Percentiles rank a stretch among this genome's conserved stretches.
These are phyloP conservation scores for Morus bassanus DNA, from an alignment of 2,797 vertebrate species.

Conservation along the genomic window DNA sequence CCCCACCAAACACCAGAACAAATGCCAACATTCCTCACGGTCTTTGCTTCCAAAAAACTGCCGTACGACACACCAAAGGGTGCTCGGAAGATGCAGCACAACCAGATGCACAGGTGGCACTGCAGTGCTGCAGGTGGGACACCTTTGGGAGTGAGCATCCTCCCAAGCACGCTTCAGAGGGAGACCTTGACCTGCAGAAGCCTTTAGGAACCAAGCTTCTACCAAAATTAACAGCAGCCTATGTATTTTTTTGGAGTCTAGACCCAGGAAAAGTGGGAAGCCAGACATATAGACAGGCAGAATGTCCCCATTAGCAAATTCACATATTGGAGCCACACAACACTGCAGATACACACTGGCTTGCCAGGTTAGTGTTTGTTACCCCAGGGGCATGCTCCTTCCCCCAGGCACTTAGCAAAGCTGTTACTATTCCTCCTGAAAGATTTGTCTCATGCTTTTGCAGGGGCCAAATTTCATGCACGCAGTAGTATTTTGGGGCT, in stretches of 20 bases:
- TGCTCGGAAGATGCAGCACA: rapidly evolving
- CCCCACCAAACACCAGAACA: background rate
- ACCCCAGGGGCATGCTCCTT: background rate
- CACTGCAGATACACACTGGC: rapidly evolving
- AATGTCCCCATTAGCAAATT: background rate
- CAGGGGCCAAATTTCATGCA: rapidly evolving
- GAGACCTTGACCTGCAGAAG: background rate
- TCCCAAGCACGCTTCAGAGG: background rate
- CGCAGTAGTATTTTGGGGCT: background rate
- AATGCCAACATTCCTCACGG: background rate
- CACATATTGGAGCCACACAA: rapidly evolving
- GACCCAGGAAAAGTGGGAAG: background rate
- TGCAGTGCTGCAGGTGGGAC: background rate
- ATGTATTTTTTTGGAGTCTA: background rate
- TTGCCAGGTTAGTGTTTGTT: background rate
- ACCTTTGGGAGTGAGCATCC: rapidly evolving
- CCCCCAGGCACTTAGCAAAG: background rate
- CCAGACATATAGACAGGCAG: rapidly evolving
- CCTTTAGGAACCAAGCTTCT: background rate
- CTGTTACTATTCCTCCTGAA: background rate
- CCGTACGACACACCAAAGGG: rapidly evolving
- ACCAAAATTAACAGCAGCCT: background rate
- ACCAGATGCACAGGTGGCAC: background rate
- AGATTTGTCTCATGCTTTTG: background rate
- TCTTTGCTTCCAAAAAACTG: background rate